Base-by-base conservation (phyloP, 2,113 vertebrate species). In the Phainopepla nitens region DNA sequence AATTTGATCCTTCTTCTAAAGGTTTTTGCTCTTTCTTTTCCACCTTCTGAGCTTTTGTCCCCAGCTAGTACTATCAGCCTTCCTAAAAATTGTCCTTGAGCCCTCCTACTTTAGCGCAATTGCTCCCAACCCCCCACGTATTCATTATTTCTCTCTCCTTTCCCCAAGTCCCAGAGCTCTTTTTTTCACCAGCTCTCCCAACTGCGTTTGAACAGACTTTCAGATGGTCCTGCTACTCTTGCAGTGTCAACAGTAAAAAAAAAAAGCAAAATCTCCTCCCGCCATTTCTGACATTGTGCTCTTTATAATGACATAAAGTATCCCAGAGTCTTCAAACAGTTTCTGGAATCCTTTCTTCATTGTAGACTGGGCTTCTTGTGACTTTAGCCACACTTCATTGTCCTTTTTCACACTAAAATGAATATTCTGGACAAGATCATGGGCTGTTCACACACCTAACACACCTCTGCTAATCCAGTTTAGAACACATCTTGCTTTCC, bases 91-190 rank as follows among this genome's bases (percentile, higher is more conserved):
- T 51, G 6, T 80, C n/a, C 22, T 73, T n/a, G 21, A 72, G 8
- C 13, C 21, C 22, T 65, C 5, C 28, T n/a, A 11, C 42, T 54
- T 71, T 11, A 54, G 3, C 66, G 39, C 12, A 64, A 35, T 53
- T 2, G 0, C 31, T 75, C 25, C n/a, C 13, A 87, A 15, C 3
- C 7, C 8, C 57, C 35, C 12, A 44, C 0, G 0, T 45, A 7
- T 41, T 66, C 13, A 23, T 21, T 49, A 12, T 29, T 75, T 77
- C 14, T 71, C 16, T 65, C 29, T 62, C 6, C 6, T 89, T 45
- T 65, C 28, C 15, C 6, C 4, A 33, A 6, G 5, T 75, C 15
- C 15, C 58, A 73, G 64, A 77, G 6, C 9, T 71, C 71, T 76
- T 6, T 47, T 83, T 87, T 56, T 61, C 29, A 73, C 7, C 29